A percentile compares a stretch with the other conserved stretches of the same genome.
Evolutionary conservation across 2,797 vertebrate genomes (phyloP).

Genomic region (Platyrinchus mystaceus): DNA sequence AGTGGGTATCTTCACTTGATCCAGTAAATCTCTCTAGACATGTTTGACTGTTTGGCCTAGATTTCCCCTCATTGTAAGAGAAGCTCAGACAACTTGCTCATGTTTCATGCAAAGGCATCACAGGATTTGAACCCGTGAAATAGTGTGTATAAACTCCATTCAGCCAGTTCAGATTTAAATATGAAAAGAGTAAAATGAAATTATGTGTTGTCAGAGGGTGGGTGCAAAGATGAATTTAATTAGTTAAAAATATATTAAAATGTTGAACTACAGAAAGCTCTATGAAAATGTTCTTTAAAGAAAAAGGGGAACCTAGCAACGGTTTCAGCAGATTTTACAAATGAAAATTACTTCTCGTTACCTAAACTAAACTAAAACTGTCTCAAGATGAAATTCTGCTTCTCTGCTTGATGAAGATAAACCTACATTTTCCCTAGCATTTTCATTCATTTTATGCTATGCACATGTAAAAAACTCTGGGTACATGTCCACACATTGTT

Average conservation of each 20-base stretch:
- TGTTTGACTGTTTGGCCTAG: background rate
- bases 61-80: background rate
- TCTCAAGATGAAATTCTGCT: background rate
- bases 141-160: background rate
- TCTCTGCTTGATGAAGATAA: background rate
- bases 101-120: background rate
- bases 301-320: conserved; percentile 1
- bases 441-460: background rate
- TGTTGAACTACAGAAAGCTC: background rate
- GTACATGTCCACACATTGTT: background rate
- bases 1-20: background rate
- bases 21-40: background rate
- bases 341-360: background rate
- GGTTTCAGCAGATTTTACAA: background rate
- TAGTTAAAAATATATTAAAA: background rate
- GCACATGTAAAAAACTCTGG: background rate
- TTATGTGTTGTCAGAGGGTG: background rate
- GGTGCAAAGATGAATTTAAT: background rate
- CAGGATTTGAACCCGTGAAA: background rate
- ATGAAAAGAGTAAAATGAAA: background rate
- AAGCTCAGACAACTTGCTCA: background rate
- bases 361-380: background rate
- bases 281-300: background rate
- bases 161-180: background rate
- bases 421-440: background rate